These are phyloP conservation scores for Magallana angulata DNA, from an alignment of 1,140 invertebrate genomes.

Conservation along the genomic window DNA sequence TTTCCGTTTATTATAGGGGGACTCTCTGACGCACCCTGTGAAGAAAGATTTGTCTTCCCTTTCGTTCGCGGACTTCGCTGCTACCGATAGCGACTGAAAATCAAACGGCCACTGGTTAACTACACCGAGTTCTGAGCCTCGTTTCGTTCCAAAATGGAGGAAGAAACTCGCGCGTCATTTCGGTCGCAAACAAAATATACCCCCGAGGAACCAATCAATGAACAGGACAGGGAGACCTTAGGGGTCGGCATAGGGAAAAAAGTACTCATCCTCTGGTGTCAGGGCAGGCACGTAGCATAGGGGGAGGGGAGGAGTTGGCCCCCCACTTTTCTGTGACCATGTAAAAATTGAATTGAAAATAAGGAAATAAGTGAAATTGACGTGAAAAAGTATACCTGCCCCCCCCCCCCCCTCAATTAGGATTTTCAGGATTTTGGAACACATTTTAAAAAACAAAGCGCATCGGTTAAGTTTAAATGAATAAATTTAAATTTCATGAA, in stretches of 20 bases:
- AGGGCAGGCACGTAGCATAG: no score
- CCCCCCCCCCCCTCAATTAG: no score
- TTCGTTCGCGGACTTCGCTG: constrained; percentile 22
- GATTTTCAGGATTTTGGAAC: no score
- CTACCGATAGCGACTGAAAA: constrained; percentile 20
- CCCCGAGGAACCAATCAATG: not conserved
- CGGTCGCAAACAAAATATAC: no score
- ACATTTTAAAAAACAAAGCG: no score
- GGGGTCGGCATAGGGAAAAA: not conserved
- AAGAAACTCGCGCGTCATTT: not conserved
- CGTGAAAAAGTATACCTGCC: no score
- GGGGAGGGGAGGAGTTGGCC: no score
- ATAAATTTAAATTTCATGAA: no score
- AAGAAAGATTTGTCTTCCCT: constrained; percentile 35
- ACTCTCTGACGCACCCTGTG: constrained; percentile 35
- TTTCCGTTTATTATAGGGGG: constrained; percentile 13
- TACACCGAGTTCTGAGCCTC: constrained; percentile 3
- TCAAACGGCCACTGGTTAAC: constrained; percentile 8
- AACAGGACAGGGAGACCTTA: not conserved
- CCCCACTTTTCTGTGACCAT: no score
- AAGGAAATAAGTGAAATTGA: no score
- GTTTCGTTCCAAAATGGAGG: not conserved
- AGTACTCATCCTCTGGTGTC: not conserved
- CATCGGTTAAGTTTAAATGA: no score
- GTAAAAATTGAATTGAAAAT: no score